Evolutionary conservation across 1,140 invertebrate genomes (phyloP).

Genomic region (Sitobion miscanthi): DNA sequence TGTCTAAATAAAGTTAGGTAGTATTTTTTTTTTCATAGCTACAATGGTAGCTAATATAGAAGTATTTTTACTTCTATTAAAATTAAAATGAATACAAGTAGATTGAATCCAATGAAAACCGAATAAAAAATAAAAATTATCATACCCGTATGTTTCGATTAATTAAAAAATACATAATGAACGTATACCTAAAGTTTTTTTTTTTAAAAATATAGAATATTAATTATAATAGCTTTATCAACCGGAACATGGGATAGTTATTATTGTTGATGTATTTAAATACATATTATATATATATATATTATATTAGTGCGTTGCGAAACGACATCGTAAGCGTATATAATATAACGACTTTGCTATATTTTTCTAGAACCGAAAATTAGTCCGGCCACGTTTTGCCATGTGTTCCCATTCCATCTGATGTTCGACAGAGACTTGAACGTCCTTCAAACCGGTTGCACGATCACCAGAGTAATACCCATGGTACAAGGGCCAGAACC

Average conservation of each 20-base stretch:
- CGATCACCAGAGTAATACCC: conserved; percentile 85
- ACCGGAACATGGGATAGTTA: background rate
- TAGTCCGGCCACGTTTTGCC: conserved; percentile 89
- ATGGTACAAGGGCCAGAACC: conserved; percentile 63
- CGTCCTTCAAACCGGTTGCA: conserved; percentile 86
- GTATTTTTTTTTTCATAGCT: background rate
- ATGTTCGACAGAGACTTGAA: conserved; percentile 87
- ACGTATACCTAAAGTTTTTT: background rate
- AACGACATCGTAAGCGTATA: background rate
- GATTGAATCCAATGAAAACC: background rate
- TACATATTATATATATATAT: background rate
- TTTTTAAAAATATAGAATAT: background rate
- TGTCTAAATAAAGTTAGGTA: background rate
- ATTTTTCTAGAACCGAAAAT: conserved; percentile 77
- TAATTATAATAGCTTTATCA: background rate
- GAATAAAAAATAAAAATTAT: background rate
- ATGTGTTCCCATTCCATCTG: conserved; percentile 93
- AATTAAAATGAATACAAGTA: no score
- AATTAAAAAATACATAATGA: conserved; percentile 1
- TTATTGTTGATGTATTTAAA: background rate
- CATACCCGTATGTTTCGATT: background rate
- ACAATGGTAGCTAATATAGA: background rate
- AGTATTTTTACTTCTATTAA: background rate
- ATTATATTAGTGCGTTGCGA: background rate
- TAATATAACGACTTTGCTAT: background rate